phyloP scores from a whole-genome alignment of 2,797 vertebrate species.

The Melanogrammus aeglefinus region DNA sequence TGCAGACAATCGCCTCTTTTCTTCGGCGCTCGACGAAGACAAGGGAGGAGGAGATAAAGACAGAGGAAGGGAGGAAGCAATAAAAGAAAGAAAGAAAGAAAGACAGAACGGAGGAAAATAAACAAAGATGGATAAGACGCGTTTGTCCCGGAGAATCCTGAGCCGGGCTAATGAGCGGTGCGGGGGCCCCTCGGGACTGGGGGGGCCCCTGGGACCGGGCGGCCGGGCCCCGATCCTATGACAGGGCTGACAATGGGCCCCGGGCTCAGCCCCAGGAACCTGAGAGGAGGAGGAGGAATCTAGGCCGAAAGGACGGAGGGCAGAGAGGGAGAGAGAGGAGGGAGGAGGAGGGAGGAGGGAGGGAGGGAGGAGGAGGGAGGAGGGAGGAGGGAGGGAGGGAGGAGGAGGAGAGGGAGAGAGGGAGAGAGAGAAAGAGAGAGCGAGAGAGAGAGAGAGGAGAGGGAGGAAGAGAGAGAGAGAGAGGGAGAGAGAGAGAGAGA shows the following conservation, averaged over 20 bases:
- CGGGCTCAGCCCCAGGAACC: conserved; percentile 68
- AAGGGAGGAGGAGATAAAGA: conserved; percentile 5
- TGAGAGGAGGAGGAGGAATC: conserved; percentile 61
- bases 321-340: conserved; percentile 36
- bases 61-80: conserved; percentile 21
- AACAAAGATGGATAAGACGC: conserved; percentile 26
- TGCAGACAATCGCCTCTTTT: conserved; percentile 74
- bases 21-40: conserved; percentile 56
- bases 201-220: conserved; percentile 72
- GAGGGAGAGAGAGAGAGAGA: too few relatives aligned
- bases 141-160: conserved; percentile 54
- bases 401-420: neutral
- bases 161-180: conserved; percentile 56
- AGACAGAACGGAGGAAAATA: conserved; percentile 17
- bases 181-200: conserved; percentile 66
- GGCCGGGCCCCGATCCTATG: conserved; percentile 71
- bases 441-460: neutral
- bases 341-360: too few relatives aligned
- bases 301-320: conserved; percentile 55
- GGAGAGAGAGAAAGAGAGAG: neutral
- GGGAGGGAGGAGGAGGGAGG: conserved; percentile 30
- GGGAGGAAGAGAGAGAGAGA: too few relatives aligned
- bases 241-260: conserved; percentile 71
- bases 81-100: conserved; percentile 4
- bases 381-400: neutral